Percentiles rank a stretch among this genome's conserved stretches.
These are phyloP conservation scores for Incurvaria masculella DNA, from an alignment of 2,888 invertebrate species.

Conservation along the genomic window DNA sequence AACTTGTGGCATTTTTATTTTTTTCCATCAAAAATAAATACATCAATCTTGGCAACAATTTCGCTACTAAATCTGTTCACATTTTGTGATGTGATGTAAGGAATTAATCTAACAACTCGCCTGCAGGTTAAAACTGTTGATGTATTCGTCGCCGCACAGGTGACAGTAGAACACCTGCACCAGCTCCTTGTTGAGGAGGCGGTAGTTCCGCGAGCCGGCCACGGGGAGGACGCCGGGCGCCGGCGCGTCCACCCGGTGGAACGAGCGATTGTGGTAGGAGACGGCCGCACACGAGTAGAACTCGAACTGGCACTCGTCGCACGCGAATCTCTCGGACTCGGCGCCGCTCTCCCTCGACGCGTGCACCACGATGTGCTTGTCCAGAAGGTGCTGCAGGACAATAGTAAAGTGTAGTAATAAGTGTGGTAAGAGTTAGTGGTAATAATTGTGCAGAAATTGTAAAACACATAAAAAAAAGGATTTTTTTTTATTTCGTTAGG, in stretches of 20 bases:
- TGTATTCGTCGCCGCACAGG: constrained; percentile 65
- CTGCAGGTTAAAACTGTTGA: constrained; percentile 63
- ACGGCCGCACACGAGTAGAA: constrained; percentile 57
- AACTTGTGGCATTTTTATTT: no score
- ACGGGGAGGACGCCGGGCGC: background rate
- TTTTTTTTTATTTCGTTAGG: no score
- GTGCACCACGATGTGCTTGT: constrained; percentile 56
- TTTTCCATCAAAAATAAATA: no score
- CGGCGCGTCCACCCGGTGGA: constrained; percentile 39
- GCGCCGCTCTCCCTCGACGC: constrained; percentile 20
- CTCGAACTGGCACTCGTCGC: constrained; percentile 54
- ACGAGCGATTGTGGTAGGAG: constrained; percentile 55
- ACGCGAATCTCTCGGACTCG: constrained; percentile 31
- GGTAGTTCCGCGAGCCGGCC: background rate
- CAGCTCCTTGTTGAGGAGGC: constrained; percentile 20
- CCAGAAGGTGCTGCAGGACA: constrained; percentile 52
- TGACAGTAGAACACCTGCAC: constrained; percentile 40
- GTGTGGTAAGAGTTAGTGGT: no score
- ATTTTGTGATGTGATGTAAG: background rate
- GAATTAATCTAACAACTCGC: constrained; percentile 27
- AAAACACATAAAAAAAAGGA: no score
- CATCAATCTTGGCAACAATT: background rate
- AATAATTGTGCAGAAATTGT: no score
- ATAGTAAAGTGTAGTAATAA: no score
- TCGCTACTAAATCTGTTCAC: background rate